Base-by-base conservation (phyloP, 2,113 vertebrate genomes). In the Callopanchax toddi region DNA sequence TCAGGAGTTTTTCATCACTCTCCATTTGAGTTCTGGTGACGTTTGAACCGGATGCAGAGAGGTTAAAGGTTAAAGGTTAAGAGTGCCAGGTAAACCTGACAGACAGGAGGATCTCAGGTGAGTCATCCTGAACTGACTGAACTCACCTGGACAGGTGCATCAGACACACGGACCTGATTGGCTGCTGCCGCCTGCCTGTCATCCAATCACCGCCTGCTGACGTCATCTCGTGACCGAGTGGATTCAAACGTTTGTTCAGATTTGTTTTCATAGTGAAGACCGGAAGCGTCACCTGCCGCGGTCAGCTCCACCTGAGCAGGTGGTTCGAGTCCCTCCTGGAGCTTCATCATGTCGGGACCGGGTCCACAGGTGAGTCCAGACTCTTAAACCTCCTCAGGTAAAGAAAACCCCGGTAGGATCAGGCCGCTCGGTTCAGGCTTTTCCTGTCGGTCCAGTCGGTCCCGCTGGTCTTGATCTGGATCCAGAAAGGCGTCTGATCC, bases 391-490 rank as follows among this genome's bases (percentile, higher is more conserved):
- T 9, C 25, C 6, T 2, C 50, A 32, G 26, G 16, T 22, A n/a
- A n/a, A 18, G 18, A 6, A 48, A 22, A 9, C 43, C 8, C 16
- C n/a, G 7, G 16, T 10, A n/a, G n/a, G n/a, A n/a, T n/a, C n/a
- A n/a, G 5, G 4, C 11, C 20, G 6, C 6, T 6, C 29, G 29
- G 29, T 8, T 36, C 29, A 4, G 17, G 54, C 72, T 73, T 65
- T 85, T 75, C 86, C 77, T 60, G 86, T 88, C 86, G 9, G 32
- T 71, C 86, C 62, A 13, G 84, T 80, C 80, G 78, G 37, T 52
- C 32, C 13, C 20, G 16, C 48, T n/a, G n/a, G n/a, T n/a, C n/a
- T n/a, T n/a, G n/a, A n/a, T n/a, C n/a, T n/a, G n/a, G n/a, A n/a
- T n/a, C n/a, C n/a, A n/a, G n/a, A n/a, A n/a, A n/a, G n/a, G n/a